Evolutionary conservation across 2,797 vertebrate genomes (phyloP).

Genomic region (Centropyge bicolor): DNA sequence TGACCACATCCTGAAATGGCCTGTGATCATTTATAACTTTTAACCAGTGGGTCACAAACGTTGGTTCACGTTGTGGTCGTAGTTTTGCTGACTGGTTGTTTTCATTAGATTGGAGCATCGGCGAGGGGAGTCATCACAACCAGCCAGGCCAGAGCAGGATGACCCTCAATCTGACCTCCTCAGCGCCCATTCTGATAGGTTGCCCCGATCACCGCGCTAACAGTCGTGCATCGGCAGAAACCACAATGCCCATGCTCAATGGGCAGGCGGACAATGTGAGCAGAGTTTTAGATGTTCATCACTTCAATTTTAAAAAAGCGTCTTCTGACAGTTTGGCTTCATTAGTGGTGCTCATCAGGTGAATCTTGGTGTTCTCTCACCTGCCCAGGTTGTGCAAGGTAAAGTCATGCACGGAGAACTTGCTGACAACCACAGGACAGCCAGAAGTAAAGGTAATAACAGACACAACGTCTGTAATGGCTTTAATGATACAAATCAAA

Average conservation of each 20-base stretch:
- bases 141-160: constrained; percentile 89
- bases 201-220: constrained; percentile 86
- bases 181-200: constrained; percentile 90
- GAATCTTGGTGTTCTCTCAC: constrained; percentile 41
- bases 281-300: constrained; percentile 17
- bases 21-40: constrained; percentile 7
- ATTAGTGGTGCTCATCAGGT: constrained; percentile 16
- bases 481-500: background rate
- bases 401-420: constrained; percentile 83
- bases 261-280: constrained; percentile 84
- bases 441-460: constrained; percentile 80
- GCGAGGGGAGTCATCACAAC: constrained; percentile 82
- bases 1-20: constrained; percentile 5
- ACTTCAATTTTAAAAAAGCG: background rate
- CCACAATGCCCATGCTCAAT: constrained; percentile 74
- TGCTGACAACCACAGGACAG: constrained; percentile 43
- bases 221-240: constrained; percentile 72
- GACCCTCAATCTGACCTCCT: constrained; percentile 93
- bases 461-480: background rate
- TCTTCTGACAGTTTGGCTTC: constrained; percentile 4
- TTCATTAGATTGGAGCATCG: constrained; percentile 90
- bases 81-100: constrained; percentile 58
- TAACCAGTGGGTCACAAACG: background rate
- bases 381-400: constrained; percentile 80
- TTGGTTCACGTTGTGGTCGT: background rate